Conservation (phyloP, 2,888 invertebrate genomes). For the Drosophila setosimentum region DNA sequence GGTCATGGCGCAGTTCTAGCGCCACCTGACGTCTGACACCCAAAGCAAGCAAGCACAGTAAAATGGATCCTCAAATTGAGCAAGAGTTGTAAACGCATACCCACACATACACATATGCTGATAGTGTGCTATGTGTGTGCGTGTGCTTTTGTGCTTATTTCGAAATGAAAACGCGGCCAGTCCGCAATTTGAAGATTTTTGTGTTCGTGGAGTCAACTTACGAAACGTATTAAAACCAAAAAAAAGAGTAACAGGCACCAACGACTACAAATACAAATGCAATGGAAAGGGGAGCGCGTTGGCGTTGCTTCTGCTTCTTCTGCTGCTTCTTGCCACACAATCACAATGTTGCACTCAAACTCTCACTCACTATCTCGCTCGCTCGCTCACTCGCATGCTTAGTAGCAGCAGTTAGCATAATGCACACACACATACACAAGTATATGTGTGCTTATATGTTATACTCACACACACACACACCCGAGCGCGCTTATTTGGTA, state of each 20-base stretch:
- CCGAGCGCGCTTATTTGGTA: conserved; percentile 56
- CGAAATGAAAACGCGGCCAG: conserved; percentile 52
- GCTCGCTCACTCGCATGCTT: conserved; percentile 49
- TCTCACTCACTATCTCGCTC: conserved; percentile 60
- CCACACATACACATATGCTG: conserved; percentile 7
- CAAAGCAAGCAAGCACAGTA: conserved; percentile 29
- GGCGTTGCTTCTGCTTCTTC: conserved; percentile 44
- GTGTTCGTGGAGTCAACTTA: conserved; percentile 49
- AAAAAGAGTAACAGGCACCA: conserved; percentile 54
- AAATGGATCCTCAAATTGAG: conserved; percentile 58
- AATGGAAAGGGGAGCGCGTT: conserved; percentile 60
- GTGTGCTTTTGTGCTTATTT: conserved; percentile 49
- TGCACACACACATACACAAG: conserved; percentile 54
- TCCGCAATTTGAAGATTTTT: conserved; percentile 53
- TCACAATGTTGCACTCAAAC: conserved; percentile 65
- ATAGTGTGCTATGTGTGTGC: conserved; percentile 14
- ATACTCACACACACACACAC: conserved; percentile 60
- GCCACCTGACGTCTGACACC: conserved; percentile 56
- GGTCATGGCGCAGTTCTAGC: conserved; percentile 52
- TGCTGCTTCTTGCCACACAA: conserved; percentile 61
- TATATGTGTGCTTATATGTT: conserved; percentile 23
- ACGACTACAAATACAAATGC: conserved; percentile 37
- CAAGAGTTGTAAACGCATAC: conserved; percentile 37
- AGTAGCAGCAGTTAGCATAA: conserved; percentile 66
- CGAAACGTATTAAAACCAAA: conserved; percentile 41